Base-by-base conservation (phyloP, 1,140 invertebrate species). In the Aphaenogaster floridana region DNA sequence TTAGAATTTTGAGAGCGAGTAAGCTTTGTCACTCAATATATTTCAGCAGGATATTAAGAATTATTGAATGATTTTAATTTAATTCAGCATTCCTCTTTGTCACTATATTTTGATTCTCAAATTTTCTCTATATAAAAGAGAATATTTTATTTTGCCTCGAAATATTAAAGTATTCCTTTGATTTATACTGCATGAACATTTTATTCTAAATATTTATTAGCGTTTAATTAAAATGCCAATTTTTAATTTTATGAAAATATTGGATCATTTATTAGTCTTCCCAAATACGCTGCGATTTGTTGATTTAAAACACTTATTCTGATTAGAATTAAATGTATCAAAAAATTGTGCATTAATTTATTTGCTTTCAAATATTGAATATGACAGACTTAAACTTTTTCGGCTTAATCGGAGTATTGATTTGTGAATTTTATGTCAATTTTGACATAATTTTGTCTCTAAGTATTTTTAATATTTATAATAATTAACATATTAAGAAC, bases 191-290 rank as follows among this genome's bases (percentile, higher is more conserved):
- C 8, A n/a, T 1, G 17, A 42, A 21, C 5, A n/a, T 0, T 79
- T 3, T n/a, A 28, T n/a, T 79, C 1, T 28, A 48, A 63, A 78
- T 81, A 45, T 81, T 42, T 54, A 69, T 54, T 71, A 69, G 36
- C 15, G 8, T 42, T 28, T 13, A 57, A 71, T 54, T 81, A 71
- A 39, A 52, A 42, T 54, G 8, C 4, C 15, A 45, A 34, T 34
- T 63, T 48, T 34, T 45, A 34, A 81, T 71, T 71, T 28, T 0
- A 0, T 3, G 45, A 6, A 69, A 69, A 63, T 17, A 48, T 28
- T 11, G 8, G 4, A 42, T 42, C 3, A 21, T 64, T 48, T 28
- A 8, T 54, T 57, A 0, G 0, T 77, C n/a, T 21, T 15, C 4
- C 2, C 9, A 78, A 17, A 66, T 39, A 59, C n/a, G 6, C 4